Evolutionary conservation across 2,113 vertebrate genomes (phyloP), one percentile per base, ranked within the genome.

Genomic region (Oenanthe oenanthe): DNA sequence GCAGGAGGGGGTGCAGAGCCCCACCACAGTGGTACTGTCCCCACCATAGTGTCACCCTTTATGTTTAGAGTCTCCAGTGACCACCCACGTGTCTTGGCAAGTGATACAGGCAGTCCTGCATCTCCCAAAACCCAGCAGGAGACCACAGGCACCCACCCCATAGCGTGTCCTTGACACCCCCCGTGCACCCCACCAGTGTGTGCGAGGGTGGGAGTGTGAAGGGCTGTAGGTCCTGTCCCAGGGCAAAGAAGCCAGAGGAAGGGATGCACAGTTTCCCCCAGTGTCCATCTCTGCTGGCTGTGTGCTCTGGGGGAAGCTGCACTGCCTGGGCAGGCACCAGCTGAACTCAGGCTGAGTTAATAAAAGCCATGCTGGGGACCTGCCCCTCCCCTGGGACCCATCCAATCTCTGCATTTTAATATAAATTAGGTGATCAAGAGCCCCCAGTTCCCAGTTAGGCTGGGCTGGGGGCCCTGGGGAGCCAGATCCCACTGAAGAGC

Each of bases 371-470:
- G 82, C 66, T 90, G 56, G 61, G 31, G 48, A 96, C 90, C 81
- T 71, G 22, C 45, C 25, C 20, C 40, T 96, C 94, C 63, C 84
- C 38, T 3, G 18, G 67, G 97, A 90, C 45, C 17, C 83, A 95
- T 96, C 86, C 26, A 63, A 90, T 85, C 54, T 67, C 84, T 66
- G 42, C 32, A 67, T 91, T 97, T 97, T 93, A 96, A 95, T 93
- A 93, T 70, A 24, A 10, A 67, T 89, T 70, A 90, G 83, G 70
- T 86, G 53, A 79, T 34, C 12, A 74, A 75, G 40, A 79, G 47
- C 17, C 61, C 31, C 53, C 4, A 1, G 21, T 7, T 32, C 65
- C 42, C 77, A 38, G 50, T 56, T 61, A 3, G 22, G 50, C 61
- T 38, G 60, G 53, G 57, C 61, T 58, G 42, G n/a, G 34, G 8